Percentiles rank a stretch among this genome's conserved stretches.
Conservation (phyloP, 2,888 invertebrate species). For the Doris montereyensis region DNA sequence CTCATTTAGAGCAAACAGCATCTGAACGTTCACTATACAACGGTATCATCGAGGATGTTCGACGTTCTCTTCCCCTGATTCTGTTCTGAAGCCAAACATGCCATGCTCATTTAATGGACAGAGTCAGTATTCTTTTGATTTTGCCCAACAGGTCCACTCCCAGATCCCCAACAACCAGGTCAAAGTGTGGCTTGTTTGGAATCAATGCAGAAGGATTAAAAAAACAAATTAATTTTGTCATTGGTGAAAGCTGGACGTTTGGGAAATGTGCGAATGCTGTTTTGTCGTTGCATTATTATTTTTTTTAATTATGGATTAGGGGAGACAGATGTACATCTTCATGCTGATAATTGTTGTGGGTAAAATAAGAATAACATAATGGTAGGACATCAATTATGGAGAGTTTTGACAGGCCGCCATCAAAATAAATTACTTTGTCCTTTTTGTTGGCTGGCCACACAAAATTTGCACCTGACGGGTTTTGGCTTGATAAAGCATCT, state of each 20-base stretch:
- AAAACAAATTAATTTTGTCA: conserved; percentile 2
- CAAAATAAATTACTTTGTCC: neutral
- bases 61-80: neutral
- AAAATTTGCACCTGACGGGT: conserved; percentile 42
- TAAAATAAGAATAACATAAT: conserved; percentile 27
- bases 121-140: conserved; percentile 22
- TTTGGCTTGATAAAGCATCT: conserved; percentile 41
- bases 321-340: conserved; percentile 12
- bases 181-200: conserved; percentile 31
- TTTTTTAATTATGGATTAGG: conserved; percentile 35
- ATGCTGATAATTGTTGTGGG: conserved; percentile 27
- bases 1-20: neutral
- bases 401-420: conserved; percentile 24
- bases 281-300: conserved; percentile 31
- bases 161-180: conserved; percentile 48
- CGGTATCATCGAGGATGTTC: neutral
- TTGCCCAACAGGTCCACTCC: conserved; percentile 46
- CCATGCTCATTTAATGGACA: neutral
- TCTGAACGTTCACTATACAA: neutral
- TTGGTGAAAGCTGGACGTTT: conserved; percentile 18
- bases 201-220: conserved; percentile 4
- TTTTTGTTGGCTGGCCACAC: conserved; percentile 41
- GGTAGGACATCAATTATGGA: conserved; percentile 33
- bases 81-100: neutral
- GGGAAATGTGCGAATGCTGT: conserved; percentile 39